These are phyloP conservation scores for Pomacea maculata DNA, from an alignment of 1,140 invertebrate genomes.

Conservation along the genomic window DNA sequence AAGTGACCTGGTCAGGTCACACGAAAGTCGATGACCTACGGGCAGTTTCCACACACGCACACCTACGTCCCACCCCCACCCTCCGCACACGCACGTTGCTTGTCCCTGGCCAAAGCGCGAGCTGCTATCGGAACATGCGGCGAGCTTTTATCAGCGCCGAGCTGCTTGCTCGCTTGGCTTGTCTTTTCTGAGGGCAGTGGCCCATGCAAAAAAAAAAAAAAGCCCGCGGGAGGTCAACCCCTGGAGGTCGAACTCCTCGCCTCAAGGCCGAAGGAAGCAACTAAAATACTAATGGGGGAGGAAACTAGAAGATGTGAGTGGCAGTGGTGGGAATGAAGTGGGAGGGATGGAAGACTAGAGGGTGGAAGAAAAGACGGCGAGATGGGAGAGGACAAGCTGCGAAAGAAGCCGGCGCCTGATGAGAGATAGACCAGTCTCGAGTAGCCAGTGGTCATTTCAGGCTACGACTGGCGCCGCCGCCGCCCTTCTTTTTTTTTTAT, in stretches of 20 bases:
- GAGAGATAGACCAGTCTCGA: neutral
- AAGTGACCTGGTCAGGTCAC: too few relatives aligned
- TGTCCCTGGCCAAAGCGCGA: too few relatives aligned
- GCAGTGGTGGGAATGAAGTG: neutral
- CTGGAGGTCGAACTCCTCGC: neutral
- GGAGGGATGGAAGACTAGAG: neutral
- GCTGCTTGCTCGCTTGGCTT: conserved; percentile 5
- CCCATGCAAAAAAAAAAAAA: conserved; percentile 15
- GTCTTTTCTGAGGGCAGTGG: conserved; percentile 20
- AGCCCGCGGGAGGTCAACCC: neutral
- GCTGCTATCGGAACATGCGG: too few relatives aligned
- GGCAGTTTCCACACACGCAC: too few relatives aligned
- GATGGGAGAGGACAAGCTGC: neutral
- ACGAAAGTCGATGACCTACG: too few relatives aligned
- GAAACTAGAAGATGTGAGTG: neutral
- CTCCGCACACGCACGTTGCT: too few relatives aligned
- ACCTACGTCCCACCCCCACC: too few relatives aligned
- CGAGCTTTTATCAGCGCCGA: neutral
- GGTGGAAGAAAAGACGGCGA: neutral
- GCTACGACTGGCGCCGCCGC: neutral
- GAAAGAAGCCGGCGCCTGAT: neutral
- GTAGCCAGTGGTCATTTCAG: conserved; percentile 14
- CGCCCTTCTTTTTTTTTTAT: neutral
- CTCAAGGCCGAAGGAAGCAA: neutral
- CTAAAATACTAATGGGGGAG: neutral